Evolutionary conservation across 1,140 invertebrate species (phyloP).

Genomic region (Philopotamus ludificatus): DNA sequence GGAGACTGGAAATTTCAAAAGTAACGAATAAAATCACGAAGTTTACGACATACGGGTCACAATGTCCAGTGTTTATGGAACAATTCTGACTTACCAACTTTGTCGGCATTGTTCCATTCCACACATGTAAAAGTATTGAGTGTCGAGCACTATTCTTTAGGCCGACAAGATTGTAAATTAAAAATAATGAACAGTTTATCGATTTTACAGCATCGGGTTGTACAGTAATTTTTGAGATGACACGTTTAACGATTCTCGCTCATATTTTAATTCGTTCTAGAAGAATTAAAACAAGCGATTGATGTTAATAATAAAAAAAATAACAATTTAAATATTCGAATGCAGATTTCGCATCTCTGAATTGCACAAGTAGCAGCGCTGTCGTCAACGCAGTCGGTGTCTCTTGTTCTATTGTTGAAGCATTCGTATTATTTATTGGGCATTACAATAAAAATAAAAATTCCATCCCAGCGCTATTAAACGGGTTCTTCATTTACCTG

Average conservation of each 20-base stretch:
- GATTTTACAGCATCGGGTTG: constrained; percentile 5
- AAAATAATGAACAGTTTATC: constrained; percentile 5
- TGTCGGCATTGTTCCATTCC: constrained; percentile 27
- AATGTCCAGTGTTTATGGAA: constrained; percentile 37
- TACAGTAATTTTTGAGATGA: no score
- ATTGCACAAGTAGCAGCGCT: no score
- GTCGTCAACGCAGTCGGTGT: no score
- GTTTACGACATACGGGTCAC: constrained; percentile 27
- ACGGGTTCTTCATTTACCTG: constrained; percentile 27
- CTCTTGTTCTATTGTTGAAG: no score
- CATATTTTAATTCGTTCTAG: no score
- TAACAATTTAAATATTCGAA: no score
- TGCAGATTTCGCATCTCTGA: no score
- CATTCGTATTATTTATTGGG: no score
- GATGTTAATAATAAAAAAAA: no score
- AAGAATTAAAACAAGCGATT: no score
- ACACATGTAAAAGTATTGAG: neutral
- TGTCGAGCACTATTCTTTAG: neutral
- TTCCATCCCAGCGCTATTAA: neutral
- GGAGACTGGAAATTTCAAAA: constrained; percentile 24
- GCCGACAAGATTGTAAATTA: neutral
- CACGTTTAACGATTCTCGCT: no score
- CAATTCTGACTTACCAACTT: constrained; percentile 28
- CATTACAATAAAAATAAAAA: neutral
- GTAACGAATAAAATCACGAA: constrained; percentile 31